A percentile compares a stretch with the other conserved stretches of the same genome.
Conservation (phyloP, 2,888 invertebrate species). For the Lycocerus yunnanus region DNA sequence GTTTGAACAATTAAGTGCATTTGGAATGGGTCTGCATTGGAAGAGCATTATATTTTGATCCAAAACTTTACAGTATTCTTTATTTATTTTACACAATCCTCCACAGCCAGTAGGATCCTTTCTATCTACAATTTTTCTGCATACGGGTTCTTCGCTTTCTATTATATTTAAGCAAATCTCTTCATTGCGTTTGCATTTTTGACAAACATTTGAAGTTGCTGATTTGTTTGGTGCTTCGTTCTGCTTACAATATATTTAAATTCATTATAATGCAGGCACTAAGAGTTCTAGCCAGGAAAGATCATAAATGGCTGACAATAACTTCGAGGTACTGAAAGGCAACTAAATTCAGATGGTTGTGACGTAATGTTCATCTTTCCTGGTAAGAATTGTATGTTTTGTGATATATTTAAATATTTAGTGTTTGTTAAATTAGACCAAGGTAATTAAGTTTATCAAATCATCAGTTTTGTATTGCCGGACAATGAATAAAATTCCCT, state of each 20-base stretch:
- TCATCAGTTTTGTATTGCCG: neutral
- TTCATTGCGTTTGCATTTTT: slow-evolving; percentile 36
- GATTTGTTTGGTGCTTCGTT: neutral
- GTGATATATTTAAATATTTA: too few relatives aligned
- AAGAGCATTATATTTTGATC: slow-evolving; percentile 59
- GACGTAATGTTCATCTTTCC: too few relatives aligned
- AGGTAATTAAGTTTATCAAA: neutral
- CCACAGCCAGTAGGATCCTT: slow-evolving; percentile 64
- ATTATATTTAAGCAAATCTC: slow-evolving; percentile 48
- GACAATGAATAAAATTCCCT: neutral
- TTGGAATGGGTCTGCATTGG: slow-evolving; percentile 62
- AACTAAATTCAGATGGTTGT: too few relatives aligned
- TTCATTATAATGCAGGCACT: too few relatives aligned
- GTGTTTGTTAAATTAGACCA: neutral
- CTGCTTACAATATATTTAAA: neutral
- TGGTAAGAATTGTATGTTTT: too few relatives aligned
- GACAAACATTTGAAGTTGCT: slow-evolving; percentile 34
- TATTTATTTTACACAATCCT: slow-evolving; percentile 66
- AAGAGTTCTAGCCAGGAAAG: too few relatives aligned
- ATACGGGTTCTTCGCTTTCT: slow-evolving; percentile 44
- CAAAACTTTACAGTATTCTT: slow-evolving; percentile 67
- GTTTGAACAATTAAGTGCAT: slow-evolving; percentile 63
- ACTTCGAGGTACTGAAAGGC: too few relatives aligned
- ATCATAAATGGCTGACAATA: too few relatives aligned
- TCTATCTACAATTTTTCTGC: slow-evolving; percentile 42